Base-by-base conservation (phyloP, 2,797 vertebrate genomes). In the Crocidura indochinensis region DNA sequence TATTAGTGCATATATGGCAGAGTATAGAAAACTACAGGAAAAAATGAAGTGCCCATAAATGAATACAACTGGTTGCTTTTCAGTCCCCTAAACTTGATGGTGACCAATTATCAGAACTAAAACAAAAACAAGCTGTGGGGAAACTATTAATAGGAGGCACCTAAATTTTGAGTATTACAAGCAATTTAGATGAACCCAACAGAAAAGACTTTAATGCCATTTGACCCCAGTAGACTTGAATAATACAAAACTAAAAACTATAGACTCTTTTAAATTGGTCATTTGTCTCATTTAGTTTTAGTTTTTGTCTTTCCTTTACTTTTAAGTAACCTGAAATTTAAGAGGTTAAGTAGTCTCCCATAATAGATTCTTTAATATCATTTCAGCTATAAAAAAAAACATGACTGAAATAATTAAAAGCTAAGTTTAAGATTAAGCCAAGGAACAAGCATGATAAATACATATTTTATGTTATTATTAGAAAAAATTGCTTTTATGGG, bases 231-330 rank as follows among this genome's bases (percentile, higher is more conserved):
- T 26, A 85, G 14, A 87, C 17, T 85, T 38, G 24, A 5, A 47
- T 56, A 64, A n/a, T 14, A 11, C n/a, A 51, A 92, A 73, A 80
- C 79, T 84, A 81, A 74, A 84, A 46, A 88, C 3, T 62, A 78
- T 78, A 65, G 56, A 6, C 6, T 83, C 69, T 86, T 92, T 44
- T 4, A 38, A 22, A 72, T 14, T 56, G 19, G 29, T 1, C 47
- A 69, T 79, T 87, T 86, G 44, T 12, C 47, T 79, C 78, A 84
- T 62, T 86, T 65, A 75, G 4, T n/a, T 11, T 12, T 67, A 8
- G 14, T 3, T 69, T 73, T 65, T 53, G 15, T n/a, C 17, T 80
- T 93, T 81, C 49, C 38, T 20, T 77, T 56, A 89, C 31, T 92
- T 38, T 81, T 11, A 47, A 6, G 27, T 71, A 2, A 49, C 12